A percentile compares a stretch with the other conserved stretches of the same genome.
Conservation (phyloP, 2,888 invertebrate species). For the Epistrophella euchroma region DNA sequence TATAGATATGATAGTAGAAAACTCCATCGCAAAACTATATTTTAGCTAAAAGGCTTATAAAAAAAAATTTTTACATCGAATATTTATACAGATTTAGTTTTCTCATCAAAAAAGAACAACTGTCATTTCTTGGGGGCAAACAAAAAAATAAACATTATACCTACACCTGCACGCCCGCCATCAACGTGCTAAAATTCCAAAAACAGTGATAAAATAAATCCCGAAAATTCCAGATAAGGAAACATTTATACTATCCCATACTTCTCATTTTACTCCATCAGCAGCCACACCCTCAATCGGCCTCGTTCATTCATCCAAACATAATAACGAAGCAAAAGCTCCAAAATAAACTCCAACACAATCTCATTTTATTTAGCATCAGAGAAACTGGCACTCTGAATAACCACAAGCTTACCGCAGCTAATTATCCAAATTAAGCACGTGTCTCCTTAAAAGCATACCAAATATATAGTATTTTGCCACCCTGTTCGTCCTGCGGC, state of each 20-base stretch:
- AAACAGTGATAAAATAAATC: conserved; percentile 29
- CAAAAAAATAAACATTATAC: neutral
- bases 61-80: neutral
- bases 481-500: conserved; percentile 39
- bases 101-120: neutral
- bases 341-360: conserved; percentile 16
- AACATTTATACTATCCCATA: conserved; percentile 3
- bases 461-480: conserved; percentile 8
- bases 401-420: conserved; percentile 44
- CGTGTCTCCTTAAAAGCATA: conserved; percentile 48
- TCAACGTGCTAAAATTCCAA: conserved; percentile 18
- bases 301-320: neutral
- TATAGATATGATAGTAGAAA: too few relatives aligned
- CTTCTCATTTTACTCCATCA: neutral
- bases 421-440: conserved; percentile 63
- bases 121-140: neutral
- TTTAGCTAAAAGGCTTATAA: neutral
- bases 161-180: neutral
- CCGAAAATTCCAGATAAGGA: conserved; percentile 16
- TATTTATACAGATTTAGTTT: neutral
- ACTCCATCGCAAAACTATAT: too few relatives aligned
- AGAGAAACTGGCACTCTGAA: conserved; percentile 18
- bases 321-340: conserved; percentile 9
- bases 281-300: conserved; percentile 25
- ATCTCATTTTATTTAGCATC: conserved; percentile 29